phyloP scores from a whole-genome alignment of 2,888 invertebrate genomes.

The Pandemis heparana region DNA sequence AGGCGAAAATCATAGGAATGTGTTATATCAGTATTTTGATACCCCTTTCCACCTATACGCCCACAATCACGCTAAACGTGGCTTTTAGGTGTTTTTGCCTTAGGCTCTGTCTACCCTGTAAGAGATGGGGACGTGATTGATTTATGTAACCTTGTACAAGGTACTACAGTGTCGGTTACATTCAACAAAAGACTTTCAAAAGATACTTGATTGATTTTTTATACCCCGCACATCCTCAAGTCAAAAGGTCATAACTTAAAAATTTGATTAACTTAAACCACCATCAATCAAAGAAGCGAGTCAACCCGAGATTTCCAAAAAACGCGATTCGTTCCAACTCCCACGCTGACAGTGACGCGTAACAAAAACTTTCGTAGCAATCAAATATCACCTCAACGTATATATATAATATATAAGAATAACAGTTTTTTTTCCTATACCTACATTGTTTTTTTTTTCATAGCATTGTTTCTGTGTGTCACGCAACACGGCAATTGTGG shows the following conservation, averaged over 20 bases:
- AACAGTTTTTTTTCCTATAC: slow-evolving; percentile 3
- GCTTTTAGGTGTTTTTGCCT: no score
- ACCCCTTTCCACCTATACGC: no score
- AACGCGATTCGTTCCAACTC: slow-evolving; percentile 22
- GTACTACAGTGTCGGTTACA: no score
- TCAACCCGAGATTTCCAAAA: slow-evolving; percentile 31
- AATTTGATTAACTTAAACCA: slow-evolving; percentile 10
- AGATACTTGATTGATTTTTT: neutral
- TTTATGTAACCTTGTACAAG: no score
- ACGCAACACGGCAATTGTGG: slow-evolving; percentile 78
- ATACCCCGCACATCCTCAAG: neutral
- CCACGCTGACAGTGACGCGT: slow-evolving; percentile 28
- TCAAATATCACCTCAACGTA: slow-evolving; percentile 11
- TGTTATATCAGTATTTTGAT: no score
- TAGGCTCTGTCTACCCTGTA: no score
- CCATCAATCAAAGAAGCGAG: slow-evolving; percentile 36
- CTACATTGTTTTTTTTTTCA: slow-evolving; percentile 53
- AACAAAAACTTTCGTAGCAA: slow-evolving; percentile 12
- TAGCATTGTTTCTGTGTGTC: slow-evolving; percentile 70
- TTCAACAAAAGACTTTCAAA: neutral
- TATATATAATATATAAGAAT: slow-evolving; percentile 23
- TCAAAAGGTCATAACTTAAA: slow-evolving; percentile 5
- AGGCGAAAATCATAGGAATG: no score
- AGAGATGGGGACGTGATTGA: no score
- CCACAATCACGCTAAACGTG: no score